Evolutionary conservation across 2,888 invertebrate species (phyloP), one percentile per base, ranked within the genome.

Genomic region (Oscheius sp.): DNA sequence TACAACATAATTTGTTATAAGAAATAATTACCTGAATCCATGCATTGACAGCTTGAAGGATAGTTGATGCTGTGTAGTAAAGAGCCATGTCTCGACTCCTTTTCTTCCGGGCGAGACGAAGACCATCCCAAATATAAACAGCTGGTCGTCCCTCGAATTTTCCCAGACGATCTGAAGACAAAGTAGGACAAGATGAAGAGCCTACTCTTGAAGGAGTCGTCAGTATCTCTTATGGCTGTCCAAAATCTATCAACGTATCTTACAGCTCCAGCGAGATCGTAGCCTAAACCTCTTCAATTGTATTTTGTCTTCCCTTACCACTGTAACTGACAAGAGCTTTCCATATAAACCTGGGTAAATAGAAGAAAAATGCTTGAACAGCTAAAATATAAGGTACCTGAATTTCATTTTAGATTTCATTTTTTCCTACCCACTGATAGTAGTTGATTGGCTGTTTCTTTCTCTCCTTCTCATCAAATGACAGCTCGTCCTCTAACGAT

Each of bases 311-410:
- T n/a, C n/a, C n/a, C 50, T 64, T 65, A 82, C 84, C 85, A 56
- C 81, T 83, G 36, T 79, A 76, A 26, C 73, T 71, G 54, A 81
- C 75, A 28, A 86, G 59, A 4, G 74, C 64, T 36, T 80, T 82
- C 85, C 85, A 86, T 3, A 84, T 64, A 59, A 86, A 82, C 56
- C 83, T 64, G 5, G 85, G 85, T 50, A 86, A 54, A 65, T 83
- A 85, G 73, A 83, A 85, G 32, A 84, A 68, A 14, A 85, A 71
- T 1, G 85, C 84, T 68, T 85, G 84, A 17, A 81, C 61, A 0
- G 83, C 85, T n/a, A 85, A 68, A 33, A 85, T 74, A 68, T 85
- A 85, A 4, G 85, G 85, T 6, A 85, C 79, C 82, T 82, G 30
- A 70, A 71, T 36, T 50, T 6, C 24, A 12, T 14, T 28, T 9